Evolutionary conservation across 2,113 vertebrate species (phyloP), one percentile per base, ranked within the genome.

Genomic region (Gadus chalcogrammus): DNA sequence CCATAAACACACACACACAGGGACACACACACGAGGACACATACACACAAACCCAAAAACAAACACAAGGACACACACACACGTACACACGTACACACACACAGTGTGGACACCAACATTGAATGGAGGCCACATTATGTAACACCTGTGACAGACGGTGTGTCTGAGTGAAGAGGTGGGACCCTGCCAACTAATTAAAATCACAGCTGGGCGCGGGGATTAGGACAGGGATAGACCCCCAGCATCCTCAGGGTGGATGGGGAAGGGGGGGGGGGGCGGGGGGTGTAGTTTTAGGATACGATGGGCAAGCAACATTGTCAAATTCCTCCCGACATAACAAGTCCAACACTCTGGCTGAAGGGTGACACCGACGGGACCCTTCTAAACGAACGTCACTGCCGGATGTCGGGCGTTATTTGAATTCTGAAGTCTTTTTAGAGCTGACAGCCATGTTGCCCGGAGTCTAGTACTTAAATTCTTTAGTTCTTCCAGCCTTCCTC

Each of bases 121-220:
- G 74, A 74, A 38, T 24, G 24, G 62, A 70, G 76, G 74, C 75
- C 77, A 65, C 77, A 77, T 83, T 73, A 84, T 69, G 73, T 78
- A 75, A 79, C 70, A 70, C 64, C 20, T 5, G 48, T 74, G 84
- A 86, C 85, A 89, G 82, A 87, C 82, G 75, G 71, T 70, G 77
- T 64, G 18, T 70, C 68, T 28, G 48, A 76, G 52, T 74, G 77
- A 65, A 70, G 67, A 65, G 78, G 75, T 69, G 67, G 77, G 73
- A 13, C 73, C 55, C 73, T 84, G 88, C 87, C 87, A 90, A 89
- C 81, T 90, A 85, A 88, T 90, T 88, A 89, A 81, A 64, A 86
- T 77, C 78, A 82, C 85, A 90, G 88, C 85, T 88, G 87, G 85
- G 66, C 71, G 75, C 68, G 42, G 56, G 78, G 69, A 76, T 73